These are phyloP conservation scores for Paraescarpia echinospica DNA, from an alignment of 1,140 invertebrate species.

Conservation along the genomic window DNA sequence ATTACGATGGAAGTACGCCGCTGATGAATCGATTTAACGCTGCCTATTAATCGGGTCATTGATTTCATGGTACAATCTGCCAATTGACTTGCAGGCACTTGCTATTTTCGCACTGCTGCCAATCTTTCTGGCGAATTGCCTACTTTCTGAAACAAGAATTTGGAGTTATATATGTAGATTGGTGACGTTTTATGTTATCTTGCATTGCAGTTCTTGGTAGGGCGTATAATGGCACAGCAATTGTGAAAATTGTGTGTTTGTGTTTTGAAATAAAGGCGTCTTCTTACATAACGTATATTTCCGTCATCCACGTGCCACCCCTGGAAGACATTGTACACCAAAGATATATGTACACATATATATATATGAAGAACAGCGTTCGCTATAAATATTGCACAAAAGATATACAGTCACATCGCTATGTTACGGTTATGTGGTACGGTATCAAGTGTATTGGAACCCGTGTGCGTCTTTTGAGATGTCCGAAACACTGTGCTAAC, in stretches of 20 bases:
- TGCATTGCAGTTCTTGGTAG: background rate
- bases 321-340: background rate
- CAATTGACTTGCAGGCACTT: background rate
- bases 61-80: background rate
- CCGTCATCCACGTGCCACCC: background rate
- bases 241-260: background rate
- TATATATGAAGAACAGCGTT: too few species aligned
- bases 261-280: background rate
- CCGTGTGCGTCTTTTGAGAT: too few species aligned
- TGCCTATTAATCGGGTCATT: background rate
- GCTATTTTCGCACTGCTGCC: background rate
- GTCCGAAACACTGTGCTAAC: too few species aligned
- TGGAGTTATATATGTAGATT: too few species aligned
- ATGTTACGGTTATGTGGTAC: background rate
- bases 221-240: background rate
- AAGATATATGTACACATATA: background rate
- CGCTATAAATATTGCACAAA: background rate
- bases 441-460: too few species aligned
- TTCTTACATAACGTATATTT: background rate
- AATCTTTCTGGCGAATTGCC: background rate
- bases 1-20: background rate
- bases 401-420: background rate
- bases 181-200: too few species aligned
- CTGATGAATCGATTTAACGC: background rate
- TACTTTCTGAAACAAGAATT: background rate